Percentiles rank a stretch among this genome's conserved stretches.
Evolutionary conservation across 2,888 invertebrate species (phyloP).

Genomic region (Helleia helle): DNA sequence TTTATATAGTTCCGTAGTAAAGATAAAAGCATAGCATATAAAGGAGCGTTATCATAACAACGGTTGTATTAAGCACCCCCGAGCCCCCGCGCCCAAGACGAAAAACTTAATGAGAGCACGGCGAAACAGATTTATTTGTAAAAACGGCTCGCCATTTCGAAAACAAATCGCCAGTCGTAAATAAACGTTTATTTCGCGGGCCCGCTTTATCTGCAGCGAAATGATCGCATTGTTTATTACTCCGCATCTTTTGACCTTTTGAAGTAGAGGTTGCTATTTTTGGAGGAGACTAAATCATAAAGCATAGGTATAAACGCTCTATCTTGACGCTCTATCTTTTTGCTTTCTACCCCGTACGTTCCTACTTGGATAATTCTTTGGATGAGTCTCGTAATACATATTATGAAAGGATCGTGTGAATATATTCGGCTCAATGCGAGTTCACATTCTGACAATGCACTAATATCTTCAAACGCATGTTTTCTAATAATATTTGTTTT

Average conservation of each 20-base stretch:
- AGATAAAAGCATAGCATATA: background rate
- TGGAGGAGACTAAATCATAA: background rate
- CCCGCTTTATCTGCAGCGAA: conserved; percentile 17
- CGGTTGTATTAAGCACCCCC: conserved; percentile 6
- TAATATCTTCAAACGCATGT: too few species aligned
- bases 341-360: too few species aligned
- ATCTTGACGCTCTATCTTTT: too few species aligned
- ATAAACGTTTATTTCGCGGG: conserved; percentile 22
- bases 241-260: conserved; percentile 5
- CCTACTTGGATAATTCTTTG: too few species aligned
- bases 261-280: background rate
- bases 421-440: too few species aligned
- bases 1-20: too few species aligned
- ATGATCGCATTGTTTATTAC: conserved; percentile 18
- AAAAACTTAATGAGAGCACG: conserved; percentile 20
- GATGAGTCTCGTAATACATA: too few species aligned
- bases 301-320: too few species aligned
- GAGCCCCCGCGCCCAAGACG: conserved; percentile 1
- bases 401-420: too few species aligned
- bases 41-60: background rate
- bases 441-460: too few species aligned
- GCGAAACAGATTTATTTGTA: conserved; percentile 24
- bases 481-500: too few species aligned
- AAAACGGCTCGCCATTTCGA: conserved; percentile 22
- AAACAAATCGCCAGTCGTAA: conserved; percentile 24